phyloP scores from a whole-genome alignment of 2,888 invertebrate genomes.

The Globia sparganii region DNA sequence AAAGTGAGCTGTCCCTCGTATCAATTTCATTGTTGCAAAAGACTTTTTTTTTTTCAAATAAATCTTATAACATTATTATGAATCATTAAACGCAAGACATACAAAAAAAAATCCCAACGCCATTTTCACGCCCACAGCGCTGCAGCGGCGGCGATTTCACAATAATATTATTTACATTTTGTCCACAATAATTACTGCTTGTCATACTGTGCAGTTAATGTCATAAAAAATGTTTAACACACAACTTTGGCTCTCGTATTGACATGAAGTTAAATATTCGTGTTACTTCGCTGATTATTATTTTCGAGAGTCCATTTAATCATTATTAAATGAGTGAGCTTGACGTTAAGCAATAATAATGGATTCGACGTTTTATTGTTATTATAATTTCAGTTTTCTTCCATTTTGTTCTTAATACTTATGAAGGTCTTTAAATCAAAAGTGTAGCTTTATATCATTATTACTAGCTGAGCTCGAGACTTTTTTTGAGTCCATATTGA shows the following conservation, averaged over 20 bases:
- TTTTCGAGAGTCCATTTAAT: constrained; percentile 31
- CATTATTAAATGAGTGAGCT: constrained; percentile 19
- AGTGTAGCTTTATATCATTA: neutral
- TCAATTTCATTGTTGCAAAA: neutral
- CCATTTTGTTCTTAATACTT: neutral
- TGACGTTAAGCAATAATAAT: constrained; percentile 19
- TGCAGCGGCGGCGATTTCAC: constrained; percentile 58
- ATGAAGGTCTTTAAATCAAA: neutral
- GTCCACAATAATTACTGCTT: constrained; percentile 72
- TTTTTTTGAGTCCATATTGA: too few relatives aligned
- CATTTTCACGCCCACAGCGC: constrained; percentile 36
- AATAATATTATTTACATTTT: constrained; percentile 71
- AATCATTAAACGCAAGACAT: too few relatives aligned
- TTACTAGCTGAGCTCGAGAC: too few relatives aligned
- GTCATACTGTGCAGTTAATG: constrained; percentile 66
- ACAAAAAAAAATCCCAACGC: constrained; percentile 20
- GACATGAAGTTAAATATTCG: constrained; percentile 64
- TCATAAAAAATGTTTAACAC: constrained; percentile 71
- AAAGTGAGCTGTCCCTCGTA: constrained; percentile 4
- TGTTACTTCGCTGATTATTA: constrained; percentile 45
- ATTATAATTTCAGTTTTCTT: neutral
- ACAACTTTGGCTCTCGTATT: constrained; percentile 61
- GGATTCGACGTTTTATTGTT: constrained; percentile 8
- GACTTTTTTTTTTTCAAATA: neutral
- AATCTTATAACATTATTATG: constrained; percentile 14